A percentile compares a stretch with the other conserved stretches of the same genome.
Conservation (phyloP, 1,140 invertebrate genomes). For the Diuraphis noxia region DNA sequence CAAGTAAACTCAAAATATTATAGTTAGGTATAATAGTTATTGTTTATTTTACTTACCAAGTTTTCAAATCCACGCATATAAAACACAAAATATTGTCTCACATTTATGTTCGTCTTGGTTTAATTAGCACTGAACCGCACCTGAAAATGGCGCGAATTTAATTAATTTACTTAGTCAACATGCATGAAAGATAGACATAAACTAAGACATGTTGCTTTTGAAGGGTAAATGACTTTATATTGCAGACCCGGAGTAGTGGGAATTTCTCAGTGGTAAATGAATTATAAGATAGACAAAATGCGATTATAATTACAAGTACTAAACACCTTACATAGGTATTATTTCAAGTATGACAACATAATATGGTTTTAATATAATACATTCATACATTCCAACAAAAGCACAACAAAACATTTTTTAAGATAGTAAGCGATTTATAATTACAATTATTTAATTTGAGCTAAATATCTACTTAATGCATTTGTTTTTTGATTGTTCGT, state of each 20-base stretch:
- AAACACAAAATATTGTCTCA: slow-evolving; percentile 8
- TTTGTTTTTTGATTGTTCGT: neutral
- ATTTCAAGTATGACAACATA: neutral
- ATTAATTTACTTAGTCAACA: neutral
- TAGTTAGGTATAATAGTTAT: neutral
- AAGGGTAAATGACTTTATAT: neutral
- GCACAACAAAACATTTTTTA: neutral
- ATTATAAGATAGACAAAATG: neutral
- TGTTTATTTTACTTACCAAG: neutral
- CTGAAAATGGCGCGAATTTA: neutral
- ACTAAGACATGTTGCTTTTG: neutral
- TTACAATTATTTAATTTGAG: neutral
- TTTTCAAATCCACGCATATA: neutral
- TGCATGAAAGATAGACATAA: neutral
- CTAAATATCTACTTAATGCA: neutral
- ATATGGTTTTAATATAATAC: neutral
- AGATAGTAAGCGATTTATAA: neutral
- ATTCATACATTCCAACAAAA: neutral
- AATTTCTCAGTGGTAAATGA: neutral
- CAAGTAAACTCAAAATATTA: neutral
- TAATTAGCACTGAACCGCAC: neutral
- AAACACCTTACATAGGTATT: neutral
- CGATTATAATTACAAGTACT: neutral
- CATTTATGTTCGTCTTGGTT: neutral
- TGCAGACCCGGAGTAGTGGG: neutral